A percentile compares a stretch with the other conserved stretches of the same genome.
Evolutionary conservation across 2,797 vertebrate species (phyloP).

Genomic region (Neostethus bicornis): DNA sequence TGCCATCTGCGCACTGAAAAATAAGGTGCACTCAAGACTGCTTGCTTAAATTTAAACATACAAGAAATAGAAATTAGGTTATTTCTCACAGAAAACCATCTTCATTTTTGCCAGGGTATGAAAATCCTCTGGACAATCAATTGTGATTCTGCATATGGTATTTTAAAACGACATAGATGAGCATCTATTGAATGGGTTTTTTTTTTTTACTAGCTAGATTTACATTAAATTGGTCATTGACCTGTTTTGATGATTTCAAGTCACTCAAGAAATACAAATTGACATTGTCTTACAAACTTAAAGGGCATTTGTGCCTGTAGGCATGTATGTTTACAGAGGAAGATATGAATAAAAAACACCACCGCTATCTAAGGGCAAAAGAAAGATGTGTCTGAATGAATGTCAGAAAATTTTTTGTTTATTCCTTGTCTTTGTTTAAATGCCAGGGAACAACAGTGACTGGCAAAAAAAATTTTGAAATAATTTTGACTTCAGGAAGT

Average conservation of each 20-base stretch:
- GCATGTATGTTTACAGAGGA: background rate
- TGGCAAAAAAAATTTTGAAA: constrained; percentile 9
- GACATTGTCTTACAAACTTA: constrained; percentile 31
- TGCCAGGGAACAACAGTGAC: constrained; percentile 3
- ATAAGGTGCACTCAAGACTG: background rate
- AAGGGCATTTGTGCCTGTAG: constrained; percentile 30
- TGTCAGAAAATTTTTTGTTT: constrained; percentile 14
- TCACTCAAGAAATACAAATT: constrained; percentile 37
- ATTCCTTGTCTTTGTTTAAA: constrained; percentile 22
- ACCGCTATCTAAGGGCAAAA: constrained; percentile 30
- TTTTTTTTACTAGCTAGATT: too few relatives aligned
- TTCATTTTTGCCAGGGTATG: constrained; percentile 34
- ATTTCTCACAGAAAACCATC: constrained; percentile 8
- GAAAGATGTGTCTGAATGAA: constrained; percentile 24
- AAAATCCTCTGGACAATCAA: constrained; percentile 40
- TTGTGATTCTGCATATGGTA: too few relatives aligned
- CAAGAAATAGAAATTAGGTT: background rate
- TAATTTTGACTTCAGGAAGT: constrained; percentile 24
- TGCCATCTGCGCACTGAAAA: constrained; percentile 10
- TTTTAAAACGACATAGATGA: too few relatives aligned
- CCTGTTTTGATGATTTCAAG: constrained; percentile 31
- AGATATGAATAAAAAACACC: background rate
- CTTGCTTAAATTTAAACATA: background rate
- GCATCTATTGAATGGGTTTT: too few relatives aligned
- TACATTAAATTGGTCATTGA: constrained; percentile 24